Evolutionary conservation across 2,113 vertebrate genomes (phyloP).

Genomic region (Oxyruncus cristatus): DNA sequence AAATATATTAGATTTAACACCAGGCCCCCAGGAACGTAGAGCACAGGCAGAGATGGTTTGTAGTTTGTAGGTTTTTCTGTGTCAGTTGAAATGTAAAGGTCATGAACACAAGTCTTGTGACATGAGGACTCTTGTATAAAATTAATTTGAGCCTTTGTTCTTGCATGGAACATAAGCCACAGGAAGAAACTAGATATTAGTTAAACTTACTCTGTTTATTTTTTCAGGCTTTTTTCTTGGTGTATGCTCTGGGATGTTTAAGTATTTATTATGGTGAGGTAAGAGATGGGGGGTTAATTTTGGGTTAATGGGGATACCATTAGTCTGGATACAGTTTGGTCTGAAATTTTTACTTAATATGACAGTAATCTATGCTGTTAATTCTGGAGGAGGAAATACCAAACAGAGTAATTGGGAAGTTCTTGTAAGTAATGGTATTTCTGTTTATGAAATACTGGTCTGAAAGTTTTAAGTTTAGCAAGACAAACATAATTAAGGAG

Average conservation of each 20-base stretch:
- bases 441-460: neutral
- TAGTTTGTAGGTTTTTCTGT: neutral
- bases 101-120: neutral
- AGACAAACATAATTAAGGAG: neutral
- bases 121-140: neutral
- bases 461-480: neutral
- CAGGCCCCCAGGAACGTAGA: neutral
- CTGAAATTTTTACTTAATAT: neutral
- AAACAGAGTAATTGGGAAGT: neutral
- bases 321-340: neutral
- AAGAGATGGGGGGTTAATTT: constrained; percentile 7
- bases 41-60: neutral
- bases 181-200: neutral
- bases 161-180: neutral
- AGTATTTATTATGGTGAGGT: constrained; percentile 86
- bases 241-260: constrained; percentile 89
- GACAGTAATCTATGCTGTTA: neutral
- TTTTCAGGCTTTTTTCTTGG: constrained; percentile 93
- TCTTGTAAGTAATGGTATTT: neutral
- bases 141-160: neutral
- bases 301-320: neutral
- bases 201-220: neutral
- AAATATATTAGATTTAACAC: neutral
- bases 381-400: neutral
- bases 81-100: neutral